Base-by-base conservation (phyloP, 2,113 vertebrate species). In the Ailuropoda melanoleuca region DNA sequence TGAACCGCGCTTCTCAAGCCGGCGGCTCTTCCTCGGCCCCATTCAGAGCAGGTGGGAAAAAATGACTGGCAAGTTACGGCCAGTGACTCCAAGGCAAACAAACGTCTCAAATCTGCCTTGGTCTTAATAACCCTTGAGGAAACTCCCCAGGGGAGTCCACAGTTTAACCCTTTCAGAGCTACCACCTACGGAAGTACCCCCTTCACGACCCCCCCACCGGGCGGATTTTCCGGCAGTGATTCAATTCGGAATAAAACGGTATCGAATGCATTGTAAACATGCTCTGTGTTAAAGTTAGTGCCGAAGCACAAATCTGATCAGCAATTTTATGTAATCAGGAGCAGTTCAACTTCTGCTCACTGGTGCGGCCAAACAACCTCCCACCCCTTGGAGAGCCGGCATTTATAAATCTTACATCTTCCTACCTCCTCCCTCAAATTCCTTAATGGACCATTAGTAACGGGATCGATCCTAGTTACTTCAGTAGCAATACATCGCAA, bases 381-480 rank as follows among this genome's bases (percentile, higher is more conserved):
- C 88, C 34, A 34, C 21, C 53, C 46, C 70, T 19, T 1, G 66
- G 53, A 91, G 58, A 92, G 92, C 68, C 18, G 74, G 87, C 90
- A 64, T 92, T 94, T 87, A 90, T 75, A 74, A 93, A 87, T 75
- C 87, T 87, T 39, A 34, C 83, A 56, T 84, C 90, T 74, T 53
- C 91, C 78, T 43, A 6, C 60, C 94, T 85, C 86, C 86, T 80
- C 87, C 83, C 88, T 96, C 85, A 24, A 92, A 91, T 93, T 89
- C 92, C 95, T 97, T 91, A 97, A 97, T 90, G 88, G 91, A 56
- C 96, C 97, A 96, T 97, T 96, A 96, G 96, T 17, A 62, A 88
- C 4, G 5, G 86, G 83, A 90, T 93, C 83, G 68, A 92, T 92
- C 46, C 96, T 4, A 19, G 85, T 86, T 74, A 86, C 97, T 95